phyloP scores from a whole-genome alignment of 1,140 invertebrate species.

The Meteorus sp. region DNA sequence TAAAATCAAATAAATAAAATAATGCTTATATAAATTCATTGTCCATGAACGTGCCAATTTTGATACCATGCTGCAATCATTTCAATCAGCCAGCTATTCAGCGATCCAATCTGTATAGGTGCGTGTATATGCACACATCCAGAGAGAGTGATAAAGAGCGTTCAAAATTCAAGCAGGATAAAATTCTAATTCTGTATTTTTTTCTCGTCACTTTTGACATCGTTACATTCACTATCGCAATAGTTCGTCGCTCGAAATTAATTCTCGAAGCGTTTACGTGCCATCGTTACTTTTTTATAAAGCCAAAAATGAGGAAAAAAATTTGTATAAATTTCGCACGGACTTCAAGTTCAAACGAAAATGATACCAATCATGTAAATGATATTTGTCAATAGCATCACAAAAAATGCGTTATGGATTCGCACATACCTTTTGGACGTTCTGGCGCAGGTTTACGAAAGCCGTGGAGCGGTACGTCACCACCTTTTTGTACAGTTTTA shows the following conservation, averaged over 20 bases:
- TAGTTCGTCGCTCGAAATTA: too few species aligned
- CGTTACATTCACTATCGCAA: too few species aligned
- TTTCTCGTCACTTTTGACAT: too few species aligned
- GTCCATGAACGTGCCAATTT: slow-evolving; percentile 13
- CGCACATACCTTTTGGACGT: slow-evolving; percentile 78
- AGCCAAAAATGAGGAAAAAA: too few species aligned
- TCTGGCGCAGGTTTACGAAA: slow-evolving; percentile 86
- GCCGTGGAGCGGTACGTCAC: slow-evolving; percentile 87
- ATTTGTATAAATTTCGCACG: too few species aligned
- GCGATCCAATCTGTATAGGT: too few species aligned
- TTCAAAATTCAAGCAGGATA: too few species aligned
- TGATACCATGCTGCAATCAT: slow-evolving; percentile 18
- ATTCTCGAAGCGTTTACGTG: too few species aligned
- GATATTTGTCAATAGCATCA: neutral
- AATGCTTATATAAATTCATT: neutral
- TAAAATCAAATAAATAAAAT: slow-evolving; percentile 1
- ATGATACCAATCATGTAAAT: neutral
- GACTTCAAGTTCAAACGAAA: too few species aligned
- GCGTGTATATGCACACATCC: too few species aligned
- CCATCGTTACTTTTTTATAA: too few species aligned
- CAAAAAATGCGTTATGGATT: neutral
- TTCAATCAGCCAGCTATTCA: slow-evolving; percentile 9
- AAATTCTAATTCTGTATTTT: too few species aligned
- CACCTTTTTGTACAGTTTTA: slow-evolving; percentile 83
- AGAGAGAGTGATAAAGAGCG: neutral